These are phyloP conservation scores for Ctenodactylus gundi DNA, from an alignment of 2,113 vertebrate genomes.

Conservation along the genomic window DNA sequence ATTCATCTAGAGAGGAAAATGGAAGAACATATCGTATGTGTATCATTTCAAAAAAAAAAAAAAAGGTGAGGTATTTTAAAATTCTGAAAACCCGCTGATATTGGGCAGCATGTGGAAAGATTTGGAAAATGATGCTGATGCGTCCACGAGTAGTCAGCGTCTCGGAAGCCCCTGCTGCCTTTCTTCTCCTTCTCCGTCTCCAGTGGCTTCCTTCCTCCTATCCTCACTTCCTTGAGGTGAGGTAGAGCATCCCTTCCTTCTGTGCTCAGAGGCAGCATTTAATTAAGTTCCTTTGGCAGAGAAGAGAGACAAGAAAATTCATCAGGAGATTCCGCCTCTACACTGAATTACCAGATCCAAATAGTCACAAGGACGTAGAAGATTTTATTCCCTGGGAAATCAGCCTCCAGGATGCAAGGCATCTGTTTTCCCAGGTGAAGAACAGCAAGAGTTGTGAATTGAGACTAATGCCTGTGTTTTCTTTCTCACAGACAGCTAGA, in stretches of 20 bases:
- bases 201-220: not conserved
- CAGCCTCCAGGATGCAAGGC: not conserved
- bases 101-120: not conserved
- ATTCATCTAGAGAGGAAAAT: not conserved
- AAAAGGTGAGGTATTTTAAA: not conserved
- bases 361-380: not conserved
- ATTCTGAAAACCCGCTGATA: not conserved
- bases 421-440: not conserved
- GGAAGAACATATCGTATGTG: not conserved
- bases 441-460: not conserved
- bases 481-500: not conserved
- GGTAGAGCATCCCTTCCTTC: no score
- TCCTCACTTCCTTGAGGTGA: not conserved
- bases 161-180: not conserved
- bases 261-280: conserved; percentile 21
- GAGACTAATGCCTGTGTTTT: conserved; percentile 13
- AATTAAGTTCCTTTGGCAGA: conserved; percentile 30
- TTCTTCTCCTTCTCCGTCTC: no score
- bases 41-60: not conserved
- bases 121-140: not conserved
- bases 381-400: not conserved
- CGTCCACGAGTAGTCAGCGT: not conserved
- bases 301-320: not conserved
- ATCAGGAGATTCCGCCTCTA: conserved; percentile 16
- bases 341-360: not conserved